Conservation (phyloP, 2,113 vertebrate species). For the Crotophaga sulcirostris region DNA sequence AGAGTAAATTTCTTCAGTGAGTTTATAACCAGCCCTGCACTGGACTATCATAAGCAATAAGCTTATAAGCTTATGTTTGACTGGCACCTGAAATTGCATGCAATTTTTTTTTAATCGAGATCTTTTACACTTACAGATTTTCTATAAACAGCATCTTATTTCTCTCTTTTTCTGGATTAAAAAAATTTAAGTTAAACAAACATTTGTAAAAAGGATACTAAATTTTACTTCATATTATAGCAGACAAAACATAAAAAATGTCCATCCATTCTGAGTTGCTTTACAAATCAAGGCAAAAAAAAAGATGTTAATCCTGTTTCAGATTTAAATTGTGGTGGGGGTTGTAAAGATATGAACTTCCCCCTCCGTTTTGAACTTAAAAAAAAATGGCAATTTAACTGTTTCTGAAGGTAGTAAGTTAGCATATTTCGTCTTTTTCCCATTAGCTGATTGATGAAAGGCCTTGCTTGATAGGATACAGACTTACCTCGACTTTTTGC, state of each 20-base stretch:
- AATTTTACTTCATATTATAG: not conserved
- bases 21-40: not conserved
- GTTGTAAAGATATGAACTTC: not conserved
- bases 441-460: not conserved
- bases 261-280: not conserved
- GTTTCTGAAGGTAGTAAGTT: not conserved
- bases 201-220: not conserved
- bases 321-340: not conserved
- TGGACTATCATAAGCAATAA: not conserved
- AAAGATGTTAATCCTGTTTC: not conserved
- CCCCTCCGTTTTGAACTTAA: not conserved
- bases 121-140: not conserved
- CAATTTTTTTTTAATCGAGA: not conserved
- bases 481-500: not conserved
- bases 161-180: not conserved
- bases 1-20: conserved; percentile 30
- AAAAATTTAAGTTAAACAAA: not conserved
- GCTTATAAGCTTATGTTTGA: not conserved
- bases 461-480: not conserved
- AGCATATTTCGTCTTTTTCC: not conserved
- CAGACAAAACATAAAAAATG: not conserved
- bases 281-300: not conserved
- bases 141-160: not conserved
- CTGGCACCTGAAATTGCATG: not conserved
- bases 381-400: not conserved